Evolutionary conservation across 2,113 vertebrate species (phyloP).

Genomic region (Irena cyanogastra): DNA sequence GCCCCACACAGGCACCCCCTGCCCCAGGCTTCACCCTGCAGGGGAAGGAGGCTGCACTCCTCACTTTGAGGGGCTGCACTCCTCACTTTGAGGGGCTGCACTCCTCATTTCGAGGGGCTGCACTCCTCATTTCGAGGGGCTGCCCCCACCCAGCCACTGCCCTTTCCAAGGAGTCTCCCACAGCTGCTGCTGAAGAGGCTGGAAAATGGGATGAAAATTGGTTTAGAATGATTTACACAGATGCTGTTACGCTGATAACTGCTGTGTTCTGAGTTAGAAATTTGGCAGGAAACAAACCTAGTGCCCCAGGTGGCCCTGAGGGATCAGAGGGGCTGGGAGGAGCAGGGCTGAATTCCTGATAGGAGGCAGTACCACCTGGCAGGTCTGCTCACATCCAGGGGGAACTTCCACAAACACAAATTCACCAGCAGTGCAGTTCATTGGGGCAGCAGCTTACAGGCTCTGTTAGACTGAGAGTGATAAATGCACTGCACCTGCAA

Average conservation of each 20-base stretch:
- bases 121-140: no score
- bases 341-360: background rate
- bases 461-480: background rate
- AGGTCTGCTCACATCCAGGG: background rate
- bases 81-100: no score
- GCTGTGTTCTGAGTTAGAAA: background rate
- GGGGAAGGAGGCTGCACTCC: background rate
- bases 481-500: background rate
- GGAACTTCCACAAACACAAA: background rate
- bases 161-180: accelerated
- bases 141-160: background rate
- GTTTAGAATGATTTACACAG: background rate
- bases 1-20: background rate
- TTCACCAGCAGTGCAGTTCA: background rate
- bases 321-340: background rate
- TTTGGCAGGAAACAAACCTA: background rate
- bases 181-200: background rate
- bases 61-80: background rate
- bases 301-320: background rate
- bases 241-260: background rate
- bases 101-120: no score
- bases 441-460: background rate
- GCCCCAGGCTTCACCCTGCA: background rate
- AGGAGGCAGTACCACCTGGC: background rate
- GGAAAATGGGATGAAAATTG: accelerated